Conservation (phyloP, 2,888 invertebrate species). For the Ellobium chinense region DNA sequence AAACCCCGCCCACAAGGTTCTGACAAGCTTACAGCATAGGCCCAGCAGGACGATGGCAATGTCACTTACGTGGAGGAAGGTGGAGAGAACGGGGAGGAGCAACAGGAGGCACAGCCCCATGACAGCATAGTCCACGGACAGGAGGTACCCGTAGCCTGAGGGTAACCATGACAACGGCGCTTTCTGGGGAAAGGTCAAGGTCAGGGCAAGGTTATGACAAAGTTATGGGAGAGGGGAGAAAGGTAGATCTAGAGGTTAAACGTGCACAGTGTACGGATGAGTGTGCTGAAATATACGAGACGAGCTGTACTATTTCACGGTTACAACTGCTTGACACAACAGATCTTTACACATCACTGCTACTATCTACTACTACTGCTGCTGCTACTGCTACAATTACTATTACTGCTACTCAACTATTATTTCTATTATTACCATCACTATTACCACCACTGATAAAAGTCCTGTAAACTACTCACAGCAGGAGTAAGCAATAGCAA, state of each 20-base stretch:
- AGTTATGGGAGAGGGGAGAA: not conserved
- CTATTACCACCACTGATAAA: too few species aligned
- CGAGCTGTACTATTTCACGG: too few species aligned
- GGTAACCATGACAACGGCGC: slow-evolving; percentile 74
- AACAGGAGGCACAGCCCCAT: slow-evolving; percentile 75
- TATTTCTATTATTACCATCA: too few species aligned
- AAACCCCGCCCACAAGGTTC: slow-evolving; percentile 67
- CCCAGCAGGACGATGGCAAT: slow-evolving; percentile 72
- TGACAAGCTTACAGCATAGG: slow-evolving; percentile 71
- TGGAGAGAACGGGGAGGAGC: slow-evolving; percentile 73
- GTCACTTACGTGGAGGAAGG: slow-evolving; percentile 67
- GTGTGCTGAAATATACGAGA: not conserved
- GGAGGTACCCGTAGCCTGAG: slow-evolving; percentile 75
- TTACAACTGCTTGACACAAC: too few species aligned
- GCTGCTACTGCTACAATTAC: too few species aligned
- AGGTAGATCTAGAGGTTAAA: not conserved
- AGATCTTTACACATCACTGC: too few species aligned
- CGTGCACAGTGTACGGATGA: not conserved
- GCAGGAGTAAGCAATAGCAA: too few species aligned
- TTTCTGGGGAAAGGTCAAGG: slow-evolving; percentile 48
- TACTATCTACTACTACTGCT: too few species aligned
- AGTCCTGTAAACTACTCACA: too few species aligned
- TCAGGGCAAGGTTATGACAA: not conserved
- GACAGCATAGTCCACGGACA: slow-evolving; percentile 76
- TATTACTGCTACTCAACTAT: too few species aligned